Evolutionary conservation across 2,113 vertebrate genomes (phyloP).

Genomic region (Chiloscyllium plagiosum): DNA sequence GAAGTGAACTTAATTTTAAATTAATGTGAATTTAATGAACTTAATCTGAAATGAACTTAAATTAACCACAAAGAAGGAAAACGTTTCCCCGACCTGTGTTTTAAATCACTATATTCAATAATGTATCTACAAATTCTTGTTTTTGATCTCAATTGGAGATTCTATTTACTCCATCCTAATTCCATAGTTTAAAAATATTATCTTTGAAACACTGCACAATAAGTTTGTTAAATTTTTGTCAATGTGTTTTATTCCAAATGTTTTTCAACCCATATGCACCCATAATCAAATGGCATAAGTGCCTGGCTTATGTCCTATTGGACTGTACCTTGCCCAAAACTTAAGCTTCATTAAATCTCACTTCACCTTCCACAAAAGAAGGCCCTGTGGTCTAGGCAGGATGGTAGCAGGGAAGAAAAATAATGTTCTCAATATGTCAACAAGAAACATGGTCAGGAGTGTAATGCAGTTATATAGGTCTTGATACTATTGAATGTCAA

Average conservation of each 20-base stretch:
- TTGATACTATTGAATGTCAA: not conserved
- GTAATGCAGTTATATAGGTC: not conserved
- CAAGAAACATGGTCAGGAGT: not conserved
- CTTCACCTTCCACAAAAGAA: not conserved
- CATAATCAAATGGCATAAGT: not conserved
- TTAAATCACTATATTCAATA: not conserved
- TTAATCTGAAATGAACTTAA: too few relatives aligned
- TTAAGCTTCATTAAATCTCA: not conserved
- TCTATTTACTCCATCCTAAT: not conserved
- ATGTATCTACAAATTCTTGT: not conserved
- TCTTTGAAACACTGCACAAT: not conserved
- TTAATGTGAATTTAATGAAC: too few relatives aligned
- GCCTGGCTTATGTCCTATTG: not conserved
- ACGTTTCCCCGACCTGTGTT: not conserved
- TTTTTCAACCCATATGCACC: not conserved
- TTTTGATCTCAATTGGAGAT: not conserved
- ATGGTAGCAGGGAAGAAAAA: not conserved
- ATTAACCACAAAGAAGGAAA: not conserved
- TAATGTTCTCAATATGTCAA: not conserved
- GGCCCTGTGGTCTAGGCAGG: not conserved
- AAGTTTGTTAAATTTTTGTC: not conserved
- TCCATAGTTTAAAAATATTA: not conserved
- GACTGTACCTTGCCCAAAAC: not conserved
- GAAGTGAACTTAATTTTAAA: not conserved
- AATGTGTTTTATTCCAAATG: not conserved